A percentile compares a stretch with the other conserved stretches of the same genome.
phyloP scores from a whole-genome alignment of 2,113 vertebrate genomes.

The Notothenia coriiceps region DNA sequence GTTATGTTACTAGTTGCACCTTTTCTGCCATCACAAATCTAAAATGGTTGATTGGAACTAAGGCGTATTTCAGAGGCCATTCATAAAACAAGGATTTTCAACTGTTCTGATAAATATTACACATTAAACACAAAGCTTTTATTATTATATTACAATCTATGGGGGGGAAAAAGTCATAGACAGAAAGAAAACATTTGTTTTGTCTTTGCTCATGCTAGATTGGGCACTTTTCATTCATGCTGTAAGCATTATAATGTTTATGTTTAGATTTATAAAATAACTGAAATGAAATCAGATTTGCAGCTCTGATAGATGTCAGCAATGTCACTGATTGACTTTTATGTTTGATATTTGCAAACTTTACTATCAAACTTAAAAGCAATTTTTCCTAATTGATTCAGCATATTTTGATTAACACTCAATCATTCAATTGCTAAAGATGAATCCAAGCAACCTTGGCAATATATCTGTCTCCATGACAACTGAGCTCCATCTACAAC shows the following conservation, averaged over 20 bases:
- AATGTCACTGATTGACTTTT: no score
- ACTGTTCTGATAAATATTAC: neutral
- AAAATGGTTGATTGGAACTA: neutral
- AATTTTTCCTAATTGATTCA: neutral
- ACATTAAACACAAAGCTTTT: neutral
- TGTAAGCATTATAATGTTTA: neutral
- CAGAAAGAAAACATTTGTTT: neutral
- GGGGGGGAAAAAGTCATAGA: neutral
- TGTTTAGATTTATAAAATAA: neutral
- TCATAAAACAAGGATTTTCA: neutral
- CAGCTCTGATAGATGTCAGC: neutral
- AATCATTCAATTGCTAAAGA: neutral
- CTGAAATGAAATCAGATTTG: neutral
- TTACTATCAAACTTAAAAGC: neutral
- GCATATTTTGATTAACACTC: neutral
- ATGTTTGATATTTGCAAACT: neutral
- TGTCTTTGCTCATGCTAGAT: neutral
- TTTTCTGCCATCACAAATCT: neutral
- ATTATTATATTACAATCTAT: neutral
- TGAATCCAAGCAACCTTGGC: neutral
- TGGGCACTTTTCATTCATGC: neutral
- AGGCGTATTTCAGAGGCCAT: neutral
- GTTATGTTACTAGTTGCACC: conserved; percentile 1
- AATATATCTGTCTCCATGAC: conserved; percentile 12
- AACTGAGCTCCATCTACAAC: neutral